Conservation (phyloP, 2,888 invertebrate genomes). For the Patella pellucida region DNA sequence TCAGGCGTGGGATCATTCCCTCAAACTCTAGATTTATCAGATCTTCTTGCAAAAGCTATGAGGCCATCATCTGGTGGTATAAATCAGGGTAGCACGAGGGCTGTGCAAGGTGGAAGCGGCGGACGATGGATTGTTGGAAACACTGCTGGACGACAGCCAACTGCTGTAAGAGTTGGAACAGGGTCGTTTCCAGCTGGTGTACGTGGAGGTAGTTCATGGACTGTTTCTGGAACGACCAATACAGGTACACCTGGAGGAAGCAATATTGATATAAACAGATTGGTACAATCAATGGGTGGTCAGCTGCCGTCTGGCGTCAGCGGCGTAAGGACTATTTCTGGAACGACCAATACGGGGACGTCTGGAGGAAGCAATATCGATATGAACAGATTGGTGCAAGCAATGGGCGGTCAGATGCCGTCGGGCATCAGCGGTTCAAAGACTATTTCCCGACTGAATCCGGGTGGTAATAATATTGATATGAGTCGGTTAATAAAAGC, state of each 20-base stretch:
- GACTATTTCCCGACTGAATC: not conserved
- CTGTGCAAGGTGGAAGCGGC: slow-evolving; percentile 16
- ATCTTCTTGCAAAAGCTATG: not conserved
- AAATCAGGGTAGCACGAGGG: not conserved
- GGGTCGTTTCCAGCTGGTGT: not conserved
- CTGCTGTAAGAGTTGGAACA: not conserved
- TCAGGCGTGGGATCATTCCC: slow-evolving; percentile 33
- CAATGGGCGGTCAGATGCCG: not conserved
- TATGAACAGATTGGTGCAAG: not conserved
- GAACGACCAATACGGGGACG: not conserved
- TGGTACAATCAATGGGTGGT: not conserved
- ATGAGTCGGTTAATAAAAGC: not conserved
- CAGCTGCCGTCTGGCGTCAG: not conserved
- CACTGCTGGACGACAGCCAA: not conserved
- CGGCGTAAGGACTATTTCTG: too few relatives aligned
- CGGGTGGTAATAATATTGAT: not conserved
- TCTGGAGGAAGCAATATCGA: not conserved
- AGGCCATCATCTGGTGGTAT: not conserved
- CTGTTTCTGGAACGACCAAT: not conserved
- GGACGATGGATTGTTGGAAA: not conserved
- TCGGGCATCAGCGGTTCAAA: not conserved
- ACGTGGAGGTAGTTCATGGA: not conserved
- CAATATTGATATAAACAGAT: not conserved
- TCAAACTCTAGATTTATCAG: not conserved
- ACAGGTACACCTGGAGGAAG: not conserved